Evolutionary conservation across 2,113 vertebrate species (phyloP).

Genomic region (Vulpes lagopus): DNA sequence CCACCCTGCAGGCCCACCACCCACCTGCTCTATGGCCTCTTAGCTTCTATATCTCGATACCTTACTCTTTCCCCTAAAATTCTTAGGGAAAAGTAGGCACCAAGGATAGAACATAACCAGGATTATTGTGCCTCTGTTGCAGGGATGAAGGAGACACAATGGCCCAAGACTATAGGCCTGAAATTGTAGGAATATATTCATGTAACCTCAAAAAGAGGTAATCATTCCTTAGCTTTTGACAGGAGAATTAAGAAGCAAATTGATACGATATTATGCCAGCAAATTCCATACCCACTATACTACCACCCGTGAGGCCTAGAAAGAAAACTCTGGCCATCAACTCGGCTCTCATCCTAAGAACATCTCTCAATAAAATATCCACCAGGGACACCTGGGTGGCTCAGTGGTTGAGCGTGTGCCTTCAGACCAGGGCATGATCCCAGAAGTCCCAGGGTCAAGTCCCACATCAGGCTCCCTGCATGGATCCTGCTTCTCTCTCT

Average conservation of each 20-base stretch:
- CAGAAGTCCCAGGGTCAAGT: too few relatives aligned
- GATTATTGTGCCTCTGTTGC: not conserved
- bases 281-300: not conserved
- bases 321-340: not conserved
- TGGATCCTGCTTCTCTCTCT: too few relatives aligned
- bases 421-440: too few relatives aligned
- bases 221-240: not conserved
- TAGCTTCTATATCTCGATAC: not conserved
- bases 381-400: too few relatives aligned
- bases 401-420: too few relatives aligned
- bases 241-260: not conserved
- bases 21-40: not conserved
- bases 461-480: too few relatives aligned
- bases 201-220: not conserved
- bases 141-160: not conserved
- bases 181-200: not conserved
- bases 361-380: fast-evolving
- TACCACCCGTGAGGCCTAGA: not conserved
- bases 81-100: not conserved
- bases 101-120: not conserved
- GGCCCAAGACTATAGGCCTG: not conserved
- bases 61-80: not conserved
- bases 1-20: not conserved
- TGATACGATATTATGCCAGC: not conserved
- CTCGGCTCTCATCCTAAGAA: fast-evolving